Evolutionary conservation across 2,113 vertebrate species (phyloP), one percentile per base, ranked within the genome.

Genomic region (Amblyornis subalaris): DNA sequence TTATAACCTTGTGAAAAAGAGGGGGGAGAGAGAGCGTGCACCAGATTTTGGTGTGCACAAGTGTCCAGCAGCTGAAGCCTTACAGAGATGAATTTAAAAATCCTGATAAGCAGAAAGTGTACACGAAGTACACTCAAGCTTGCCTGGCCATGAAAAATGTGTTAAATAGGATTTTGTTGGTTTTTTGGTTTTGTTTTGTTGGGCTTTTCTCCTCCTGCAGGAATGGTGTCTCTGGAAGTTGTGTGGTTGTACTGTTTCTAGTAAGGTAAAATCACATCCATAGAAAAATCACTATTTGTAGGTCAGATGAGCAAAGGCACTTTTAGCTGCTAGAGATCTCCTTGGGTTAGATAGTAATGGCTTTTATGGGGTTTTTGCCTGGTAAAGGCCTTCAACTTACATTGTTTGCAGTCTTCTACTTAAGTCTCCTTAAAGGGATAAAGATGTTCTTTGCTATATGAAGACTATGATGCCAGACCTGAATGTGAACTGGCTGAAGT

Each of bases 371-470:
- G 23, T 85, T 67, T 92, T 66, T 70, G 31, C 36, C 24, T 74
- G 40, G 24, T 45, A 19, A 78, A 72, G 42, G 45, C 76, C 29
- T 48, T 81, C 53, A 82, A 7, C 10, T 64, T 57, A 15, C 1
- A 16, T 44, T 74, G 53, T 50, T 75, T 88, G 3, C 31, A 57
- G 3, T 70, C 26, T 61, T 58, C 40, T 82, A 19, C 33, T 84
- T 48, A 51, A 64, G 15, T 31, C 28, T 36, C 10, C 25, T 60
- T 67, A 48, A 48, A 91, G 45, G 28, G 25, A 9, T 57, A 61
- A 91, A 58, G n/a, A 23, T 93, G 25, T 53, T 85, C 8, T 64
- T 60, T 82, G n/a, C n/a, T n/a, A n/a, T n/a, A n/a, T n/a, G n/a
- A n/a, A n/a, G n/a, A n/a, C n/a, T n/a, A n/a, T n/a, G n/a, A n/a